Conservation (phyloP, 2,797 vertebrate species). For the Argya squamiceps region DNA sequence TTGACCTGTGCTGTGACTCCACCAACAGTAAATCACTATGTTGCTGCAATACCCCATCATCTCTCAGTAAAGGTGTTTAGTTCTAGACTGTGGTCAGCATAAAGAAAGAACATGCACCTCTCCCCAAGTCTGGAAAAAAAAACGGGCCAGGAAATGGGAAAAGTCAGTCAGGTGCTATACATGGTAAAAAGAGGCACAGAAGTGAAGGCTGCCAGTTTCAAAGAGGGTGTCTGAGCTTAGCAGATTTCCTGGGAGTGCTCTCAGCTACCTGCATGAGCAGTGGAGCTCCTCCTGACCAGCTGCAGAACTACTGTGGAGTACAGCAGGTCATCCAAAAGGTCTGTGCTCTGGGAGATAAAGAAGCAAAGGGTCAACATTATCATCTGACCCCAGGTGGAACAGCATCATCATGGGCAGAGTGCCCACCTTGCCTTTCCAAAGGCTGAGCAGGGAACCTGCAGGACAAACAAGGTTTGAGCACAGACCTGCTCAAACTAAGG, state of each 20-base stretch:
- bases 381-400: neutral
- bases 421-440: neutral
- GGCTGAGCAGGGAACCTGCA: neutral
- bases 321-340: neutral
- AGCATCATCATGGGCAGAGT: fast-evolving
- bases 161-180: neutral
- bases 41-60: neutral
- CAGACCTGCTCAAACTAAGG: fast-evolving
- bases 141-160: neutral
- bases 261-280: neutral
- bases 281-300: neutral
- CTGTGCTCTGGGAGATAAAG: neutral
- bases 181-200: neutral
- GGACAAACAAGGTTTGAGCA: neutral
- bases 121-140: neutral
- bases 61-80: neutral
- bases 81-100: neutral
- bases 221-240: neutral
- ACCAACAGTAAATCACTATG: neutral
- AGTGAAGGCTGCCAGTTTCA: neutral
- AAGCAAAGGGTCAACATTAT: neutral
- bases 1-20: neutral
- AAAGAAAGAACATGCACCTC: neutral
- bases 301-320: neutral
- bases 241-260: neutral